Conservation (phyloP, 2,113 vertebrate genomes). For the Melanotaenia duboulayi region DNA sequence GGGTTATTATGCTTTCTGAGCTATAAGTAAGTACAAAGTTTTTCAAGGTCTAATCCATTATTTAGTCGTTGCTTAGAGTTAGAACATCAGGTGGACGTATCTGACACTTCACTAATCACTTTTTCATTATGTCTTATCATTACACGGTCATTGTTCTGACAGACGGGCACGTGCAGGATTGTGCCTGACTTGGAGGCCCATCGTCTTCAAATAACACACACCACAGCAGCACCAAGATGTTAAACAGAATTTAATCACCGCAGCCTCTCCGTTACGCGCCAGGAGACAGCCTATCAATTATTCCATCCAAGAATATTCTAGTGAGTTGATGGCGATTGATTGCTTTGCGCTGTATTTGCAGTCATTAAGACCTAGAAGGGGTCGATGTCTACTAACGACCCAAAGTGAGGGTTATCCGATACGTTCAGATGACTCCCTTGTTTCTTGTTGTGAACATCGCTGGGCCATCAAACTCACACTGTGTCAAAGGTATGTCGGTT, state of each 20-base stretch:
- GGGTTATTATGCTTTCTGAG: too few relatives aligned
- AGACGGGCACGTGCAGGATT: conserved; percentile 40
- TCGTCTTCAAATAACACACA: conserved; percentile 41
- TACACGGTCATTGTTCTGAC: background rate
- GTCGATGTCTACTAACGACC: conserved; percentile 76
- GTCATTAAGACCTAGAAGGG: conserved; percentile 70
- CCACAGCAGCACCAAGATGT: conserved; percentile 40
- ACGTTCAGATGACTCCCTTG: conserved; percentile 48
- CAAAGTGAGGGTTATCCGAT: conserved; percentile 68
- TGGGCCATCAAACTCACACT: background rate
- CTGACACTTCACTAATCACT: background rate
- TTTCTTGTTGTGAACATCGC: conserved; percentile 18
- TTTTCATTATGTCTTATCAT: conserved; percentile 18
- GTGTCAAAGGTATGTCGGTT: background rate
- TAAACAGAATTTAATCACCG: conserved; percentile 75
- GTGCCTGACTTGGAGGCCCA: conserved; percentile 36
- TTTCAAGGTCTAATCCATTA: too few relatives aligned
- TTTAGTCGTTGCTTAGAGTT: too few relatives aligned
- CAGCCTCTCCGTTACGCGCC: conserved; percentile 66
- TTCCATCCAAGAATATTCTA: conserved; percentile 71
- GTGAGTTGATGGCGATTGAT: conserved; percentile 76
- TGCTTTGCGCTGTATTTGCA: conserved; percentile 67
- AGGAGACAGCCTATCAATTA: conserved; percentile 76
- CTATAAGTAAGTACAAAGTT: too few relatives aligned
- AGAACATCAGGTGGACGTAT: background rate